Base-by-base conservation (phyloP, 2,888 invertebrate species). In the Amblyteles armatorius region DNA sequence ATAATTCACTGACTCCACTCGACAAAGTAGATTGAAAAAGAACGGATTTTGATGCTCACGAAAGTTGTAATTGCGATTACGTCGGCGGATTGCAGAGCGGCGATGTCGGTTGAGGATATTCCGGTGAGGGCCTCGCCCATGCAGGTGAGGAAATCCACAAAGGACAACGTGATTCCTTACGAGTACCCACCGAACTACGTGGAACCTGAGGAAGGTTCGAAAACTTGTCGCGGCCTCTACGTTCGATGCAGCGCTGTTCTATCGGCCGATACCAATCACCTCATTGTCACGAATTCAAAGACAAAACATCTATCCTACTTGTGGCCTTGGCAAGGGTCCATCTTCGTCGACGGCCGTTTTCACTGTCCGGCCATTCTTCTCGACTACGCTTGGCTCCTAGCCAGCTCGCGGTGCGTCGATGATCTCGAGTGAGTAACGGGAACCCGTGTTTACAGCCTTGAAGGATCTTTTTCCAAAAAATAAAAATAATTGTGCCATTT, bases 301-400 rank as follows among this genome's bases (percentile, higher is more conserved):
- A 88, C 87, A 26, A 85, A 87, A 40, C 87, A 84, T 55, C 55
- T 92, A 44, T 90, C 92, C 40, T 94, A 94, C 88, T 88, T 94
- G 82, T 96, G 96, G 95, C 97, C 97, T 0, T 98, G 97, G 97
- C 94, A 96, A 89, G 97, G 96, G 0, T 96, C 96, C 89, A 94
- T 98, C 74, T 97, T 95, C 92, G 94, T 95, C 0, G 96, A 97
- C 90, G 97, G 98, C 2, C 92, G 94, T 82, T 96, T 96, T 86
- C 95, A 94, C 89, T 97, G 97, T 90, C 95, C 96, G 65, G 97
- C 97, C 5, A 95, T 96, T 50, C 94, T 98, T 79, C 92, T 98
- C 63, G 95, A 96, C 87, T 91, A 94, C 2, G 94, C 95, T 22
- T 97, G 97, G 97, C 94, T 97, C 76, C 91, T 97, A 81, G 94